Evolutionary conservation across 2,797 vertebrate species (phyloP).

Genomic region (Sitta carolinensis): DNA sequence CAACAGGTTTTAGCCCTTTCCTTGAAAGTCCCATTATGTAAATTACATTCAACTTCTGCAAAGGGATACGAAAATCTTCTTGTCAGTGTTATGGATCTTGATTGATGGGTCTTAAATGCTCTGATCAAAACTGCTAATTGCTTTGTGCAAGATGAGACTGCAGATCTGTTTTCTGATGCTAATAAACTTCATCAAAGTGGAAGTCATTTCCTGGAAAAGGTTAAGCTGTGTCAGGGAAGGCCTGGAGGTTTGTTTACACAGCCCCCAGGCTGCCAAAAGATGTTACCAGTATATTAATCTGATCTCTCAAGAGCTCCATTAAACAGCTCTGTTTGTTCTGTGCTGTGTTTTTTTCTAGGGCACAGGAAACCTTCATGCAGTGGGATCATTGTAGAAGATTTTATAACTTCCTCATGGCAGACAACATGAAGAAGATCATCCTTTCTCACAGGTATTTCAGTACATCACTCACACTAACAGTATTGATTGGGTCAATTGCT

Average conservation of each 20-base stretch:
- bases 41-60: not conserved
- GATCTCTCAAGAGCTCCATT: not conserved
- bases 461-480: not conserved
- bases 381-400: constrained; percentile 98
- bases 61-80: not conserved
- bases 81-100: constrained; percentile 12
- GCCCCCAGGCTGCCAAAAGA: not conserved
- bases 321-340: not conserved
- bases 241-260: not conserved
- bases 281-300: not conserved
- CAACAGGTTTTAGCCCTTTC: not conserved
- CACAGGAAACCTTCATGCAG: constrained; percentile 97
- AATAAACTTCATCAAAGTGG: not conserved
- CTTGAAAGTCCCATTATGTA: not conserved
- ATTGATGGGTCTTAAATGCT: constrained; percentile 30
- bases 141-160: not conserved
- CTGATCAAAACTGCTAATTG: constrained; percentile 6
- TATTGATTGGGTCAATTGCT: not conserved
- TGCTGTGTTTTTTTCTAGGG: constrained; percentile 73
- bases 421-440: constrained; percentile 99
- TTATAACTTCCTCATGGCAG: constrained; percentile 99
- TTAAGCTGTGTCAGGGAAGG: not conserved
- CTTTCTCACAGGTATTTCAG: constrained; percentile 90
- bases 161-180: constrained; percentile 6
- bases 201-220: constrained; percentile 14